Conservation (phyloP, 53 echinoderm and acorn worm species). For the Paelopatides confundens region DNA sequence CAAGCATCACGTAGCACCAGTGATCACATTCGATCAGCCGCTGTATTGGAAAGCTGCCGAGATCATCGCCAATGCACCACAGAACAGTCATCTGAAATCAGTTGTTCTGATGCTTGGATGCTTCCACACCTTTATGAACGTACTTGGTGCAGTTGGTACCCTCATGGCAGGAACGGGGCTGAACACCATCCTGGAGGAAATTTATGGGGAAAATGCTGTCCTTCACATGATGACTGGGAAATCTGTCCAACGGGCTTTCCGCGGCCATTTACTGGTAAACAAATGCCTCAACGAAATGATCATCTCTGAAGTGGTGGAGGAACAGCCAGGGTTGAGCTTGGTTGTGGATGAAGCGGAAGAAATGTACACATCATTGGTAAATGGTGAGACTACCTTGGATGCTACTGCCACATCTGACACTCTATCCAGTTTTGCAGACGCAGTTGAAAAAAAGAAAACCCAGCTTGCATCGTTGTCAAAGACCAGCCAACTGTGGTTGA, state of each 20-base stretch:
- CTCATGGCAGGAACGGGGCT: constrained; percentile 53
- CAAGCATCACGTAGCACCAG: constrained; percentile 12
- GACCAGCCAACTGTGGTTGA: constrained; percentile 23
- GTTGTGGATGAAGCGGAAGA: background rate
- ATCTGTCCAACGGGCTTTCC: constrained; percentile 52
- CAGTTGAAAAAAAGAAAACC: too few relatives aligned
- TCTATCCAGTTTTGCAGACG: too few relatives aligned
- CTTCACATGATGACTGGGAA: constrained; percentile 60
- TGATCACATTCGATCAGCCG: constrained; percentile 58
- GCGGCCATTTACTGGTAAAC: constrained; percentile 58
- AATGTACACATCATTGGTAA: background rate
- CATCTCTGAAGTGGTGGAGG: constrained; percentile 5
- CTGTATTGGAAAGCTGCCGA: constrained; percentile 49
- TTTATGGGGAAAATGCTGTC: constrained; percentile 59
- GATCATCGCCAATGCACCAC: background rate
- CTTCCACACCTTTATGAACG: constrained; percentile 47
- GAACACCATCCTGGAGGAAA: constrained; percentile 22
- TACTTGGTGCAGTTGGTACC: constrained; percentile 55
- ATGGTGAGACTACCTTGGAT: background rate
- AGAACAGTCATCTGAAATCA: constrained; percentile 26
- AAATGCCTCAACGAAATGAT: constrained; percentile 56
- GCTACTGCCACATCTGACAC: too few relatives aligned
- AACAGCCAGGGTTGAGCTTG: constrained; percentile 15
- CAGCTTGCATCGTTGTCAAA: too few relatives aligned
- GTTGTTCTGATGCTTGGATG: constrained; percentile 51